These are phyloP conservation scores for Lynx canadensis DNA, from an alignment of 2,113 vertebrate genomes.

Conservation along the genomic window DNA sequence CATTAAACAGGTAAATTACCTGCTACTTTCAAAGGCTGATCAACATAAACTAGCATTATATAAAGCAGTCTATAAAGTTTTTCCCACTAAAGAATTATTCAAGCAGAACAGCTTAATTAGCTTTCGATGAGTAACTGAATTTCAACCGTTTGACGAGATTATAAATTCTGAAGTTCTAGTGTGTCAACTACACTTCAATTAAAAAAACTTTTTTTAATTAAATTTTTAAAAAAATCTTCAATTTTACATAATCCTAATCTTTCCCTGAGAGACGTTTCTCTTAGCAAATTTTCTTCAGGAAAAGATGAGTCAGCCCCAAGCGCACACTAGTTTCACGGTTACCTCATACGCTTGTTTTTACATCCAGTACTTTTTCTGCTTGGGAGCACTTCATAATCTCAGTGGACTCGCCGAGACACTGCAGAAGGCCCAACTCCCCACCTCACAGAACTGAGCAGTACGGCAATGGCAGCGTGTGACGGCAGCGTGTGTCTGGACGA, in stretches of 20 bases:
- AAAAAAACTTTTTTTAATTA: not conserved
- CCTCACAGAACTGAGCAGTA: not conserved
- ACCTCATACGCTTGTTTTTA: not conserved
- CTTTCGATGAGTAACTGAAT: not conserved
- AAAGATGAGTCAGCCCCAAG: constrained; percentile 50
- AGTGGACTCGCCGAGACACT: not conserved
- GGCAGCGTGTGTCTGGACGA: not conserved
- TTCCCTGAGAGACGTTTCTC: not conserved
- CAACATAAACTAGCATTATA: not conserved
- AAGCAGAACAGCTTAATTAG: not conserved
- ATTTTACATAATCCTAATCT: not conserved
- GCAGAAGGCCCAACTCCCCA: not conserved
- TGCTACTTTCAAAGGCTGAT: not conserved
- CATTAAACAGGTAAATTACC: not conserved
- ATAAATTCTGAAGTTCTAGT: not conserved
- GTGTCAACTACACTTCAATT: not conserved
- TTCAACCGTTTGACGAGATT: not conserved
- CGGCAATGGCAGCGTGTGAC: not conserved
- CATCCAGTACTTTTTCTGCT: not conserved
- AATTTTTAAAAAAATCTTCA: not conserved
- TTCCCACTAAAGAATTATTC: constrained; percentile 11
- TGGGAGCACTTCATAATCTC: not conserved
- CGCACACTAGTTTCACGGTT: not conserved
- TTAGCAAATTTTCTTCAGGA: not conserved
- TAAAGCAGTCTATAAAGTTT: not conserved